Conservation (phyloP, 2,888 invertebrate species). For the Choreutis nemorana region DNA sequence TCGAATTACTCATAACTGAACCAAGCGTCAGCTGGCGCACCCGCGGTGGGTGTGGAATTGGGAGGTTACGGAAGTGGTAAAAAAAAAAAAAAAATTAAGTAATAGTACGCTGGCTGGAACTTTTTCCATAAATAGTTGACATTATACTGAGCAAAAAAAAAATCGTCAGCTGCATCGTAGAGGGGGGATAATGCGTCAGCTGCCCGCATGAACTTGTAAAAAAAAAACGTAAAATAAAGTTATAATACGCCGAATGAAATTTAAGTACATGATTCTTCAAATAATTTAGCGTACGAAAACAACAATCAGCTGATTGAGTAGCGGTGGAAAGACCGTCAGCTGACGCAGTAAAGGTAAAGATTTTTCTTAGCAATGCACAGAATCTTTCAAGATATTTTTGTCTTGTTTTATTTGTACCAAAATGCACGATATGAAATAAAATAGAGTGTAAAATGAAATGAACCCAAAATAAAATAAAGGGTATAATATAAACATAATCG, state of each 20-base stretch:
- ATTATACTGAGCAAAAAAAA: constrained; percentile 1
- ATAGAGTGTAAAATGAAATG: not conserved
- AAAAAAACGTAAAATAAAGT: not conserved
- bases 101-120: constrained; percentile 2
- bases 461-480: not conserved
- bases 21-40: constrained; percentile 2
- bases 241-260: not conserved
- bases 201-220: not conserved
- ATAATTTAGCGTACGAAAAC: constrained; percentile 1
- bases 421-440: not conserved
- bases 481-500: not conserved
- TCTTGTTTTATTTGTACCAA: not conserved
- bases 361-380: constrained; percentile 2
- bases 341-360: constrained; percentile 2
- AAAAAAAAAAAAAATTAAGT: constrained; percentile 1
- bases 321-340: constrained; percentile 3
- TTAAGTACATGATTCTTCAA: constrained; percentile 1
- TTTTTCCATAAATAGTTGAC: constrained; percentile 2
- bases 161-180: constrained; percentile 1
- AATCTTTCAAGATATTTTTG: not conserved
- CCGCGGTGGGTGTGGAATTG: constrained; percentile 1
- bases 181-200: not conserved
- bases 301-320: constrained; percentile 2
- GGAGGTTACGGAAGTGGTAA: constrained; percentile 2
- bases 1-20: constrained; percentile 1